phyloP scores from a whole-genome alignment of 2,797 vertebrate genomes.

The Thunnus albacares region DNA sequence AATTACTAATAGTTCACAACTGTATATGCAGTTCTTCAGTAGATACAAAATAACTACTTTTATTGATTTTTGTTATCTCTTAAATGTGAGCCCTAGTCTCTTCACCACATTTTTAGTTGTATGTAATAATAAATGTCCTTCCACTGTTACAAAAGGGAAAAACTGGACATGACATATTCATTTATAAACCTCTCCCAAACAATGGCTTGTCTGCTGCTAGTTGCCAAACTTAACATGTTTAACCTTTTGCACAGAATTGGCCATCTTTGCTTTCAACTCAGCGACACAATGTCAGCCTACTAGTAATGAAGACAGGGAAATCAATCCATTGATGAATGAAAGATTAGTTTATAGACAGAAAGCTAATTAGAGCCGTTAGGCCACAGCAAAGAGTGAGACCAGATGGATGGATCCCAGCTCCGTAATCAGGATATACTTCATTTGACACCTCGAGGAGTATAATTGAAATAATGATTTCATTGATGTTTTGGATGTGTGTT shows the following conservation, averaged over 20 bases:
- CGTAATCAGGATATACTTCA: slow-evolving; percentile 78
- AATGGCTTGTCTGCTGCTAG: slow-evolving; percentile 49
- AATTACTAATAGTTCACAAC: background rate
- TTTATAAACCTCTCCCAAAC: slow-evolving; percentile 69
- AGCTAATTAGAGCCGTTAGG: slow-evolving; percentile 81
- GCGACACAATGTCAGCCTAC: slow-evolving; percentile 65
- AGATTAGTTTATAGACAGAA: slow-evolving; percentile 84
- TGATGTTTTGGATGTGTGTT: slow-evolving; percentile 55
- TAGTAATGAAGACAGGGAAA: slow-evolving; percentile 84
- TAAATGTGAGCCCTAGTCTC: background rate
- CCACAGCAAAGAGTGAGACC: slow-evolving; percentile 68
- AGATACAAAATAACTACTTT: background rate
- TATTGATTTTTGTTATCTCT: background rate
- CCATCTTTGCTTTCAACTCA: slow-evolving; percentile 67
- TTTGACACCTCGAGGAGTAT: slow-evolving; percentile 75
- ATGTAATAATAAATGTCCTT: slow-evolving; percentile 19
- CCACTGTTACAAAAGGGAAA: slow-evolving; percentile 30
- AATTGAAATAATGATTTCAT: slow-evolving; percentile 78
- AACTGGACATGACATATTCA: slow-evolving; percentile 60
- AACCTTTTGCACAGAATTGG: slow-evolving; percentile 78
- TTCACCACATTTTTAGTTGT: slow-evolving; percentile 6
- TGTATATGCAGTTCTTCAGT: background rate
- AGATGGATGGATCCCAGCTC: slow-evolving; percentile 77
- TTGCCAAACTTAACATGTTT: slow-evolving; percentile 76
- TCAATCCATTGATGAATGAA: slow-evolving; percentile 86